phyloP scores from a whole-genome alignment of 2,888 invertebrate species.

The Monochamus alternatus region DNA sequence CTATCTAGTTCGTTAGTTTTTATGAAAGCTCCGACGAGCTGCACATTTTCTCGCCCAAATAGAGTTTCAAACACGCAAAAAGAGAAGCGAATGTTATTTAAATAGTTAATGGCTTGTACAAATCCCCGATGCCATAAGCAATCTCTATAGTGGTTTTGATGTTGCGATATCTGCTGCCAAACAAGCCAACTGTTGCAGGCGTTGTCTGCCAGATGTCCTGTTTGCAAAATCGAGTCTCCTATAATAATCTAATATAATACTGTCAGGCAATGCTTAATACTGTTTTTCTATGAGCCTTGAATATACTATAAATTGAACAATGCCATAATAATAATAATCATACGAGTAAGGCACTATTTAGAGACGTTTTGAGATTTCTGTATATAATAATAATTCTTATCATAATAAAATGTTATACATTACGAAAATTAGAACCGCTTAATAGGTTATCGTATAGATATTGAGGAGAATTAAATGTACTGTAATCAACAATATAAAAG shows the following conservation, averaged over 20 bases:
- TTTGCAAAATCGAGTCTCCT: slow-evolving; percentile 37
- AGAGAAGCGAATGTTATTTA: slow-evolving; percentile 35
- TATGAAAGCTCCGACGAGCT: neutral
- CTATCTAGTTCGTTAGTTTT: slow-evolving; percentile 11
- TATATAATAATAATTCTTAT: too few species aligned
- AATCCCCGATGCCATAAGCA: slow-evolving; percentile 37
- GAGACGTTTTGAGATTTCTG: too few species aligned
- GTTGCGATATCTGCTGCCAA: slow-evolving; percentile 41
- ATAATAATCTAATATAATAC: slow-evolving; percentile 27
- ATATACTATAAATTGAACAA: neutral
- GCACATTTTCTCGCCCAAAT: neutral
- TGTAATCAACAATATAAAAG: too few species aligned
- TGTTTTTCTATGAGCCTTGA: neutral
- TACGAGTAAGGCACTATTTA: neutral
- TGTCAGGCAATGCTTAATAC: slow-evolving; percentile 19
- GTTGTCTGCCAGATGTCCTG: slow-evolving; percentile 40
- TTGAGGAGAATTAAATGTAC: too few species aligned
- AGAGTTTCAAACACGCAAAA: slow-evolving; percentile 17
- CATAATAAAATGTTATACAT: too few species aligned
- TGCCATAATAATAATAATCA: neutral
- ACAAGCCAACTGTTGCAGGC: slow-evolving; percentile 40
- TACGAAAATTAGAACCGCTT: too few species aligned
- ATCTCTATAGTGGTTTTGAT: slow-evolving; percentile 41
- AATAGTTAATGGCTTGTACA: slow-evolving; percentile 41
- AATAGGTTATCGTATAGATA: too few species aligned